Evolutionary conservation across 2,797 vertebrate genomes (phyloP), one percentile per base, ranked within the genome.

Genomic region (Mus minutoides): DNA sequence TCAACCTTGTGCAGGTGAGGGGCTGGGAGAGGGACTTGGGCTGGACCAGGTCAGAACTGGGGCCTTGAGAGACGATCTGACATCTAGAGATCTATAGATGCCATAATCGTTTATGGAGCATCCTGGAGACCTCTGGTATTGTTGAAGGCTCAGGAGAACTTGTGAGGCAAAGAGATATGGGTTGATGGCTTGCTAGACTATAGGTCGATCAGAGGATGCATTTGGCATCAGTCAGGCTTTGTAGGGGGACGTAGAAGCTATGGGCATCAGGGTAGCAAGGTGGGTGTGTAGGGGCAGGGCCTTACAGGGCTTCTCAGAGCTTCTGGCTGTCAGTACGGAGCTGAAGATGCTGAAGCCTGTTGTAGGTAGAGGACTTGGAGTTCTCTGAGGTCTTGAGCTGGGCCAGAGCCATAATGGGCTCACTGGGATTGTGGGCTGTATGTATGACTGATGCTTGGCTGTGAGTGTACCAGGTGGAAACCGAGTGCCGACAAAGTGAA

Each of bases 1-100:
- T 99, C 87, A 99, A 98, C 64, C 97, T 99, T 10, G 90, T 98
- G 88, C 99, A 99, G 99, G 99, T 99, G 87, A 93, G 79, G n/a
- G 34, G 14, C 24, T 71, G 1, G 16, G n/a, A 40, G 4, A 60
- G 17, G 73, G 71, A n/a, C 52, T 52, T 40, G 21, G 9, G 5
- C 21, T 26, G 64, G 80, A 12, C 67, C 11, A 31, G 54, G 16
- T 37, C 31, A 10, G 37, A 37, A n/a, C 78, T 21, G 21, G 3
- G 79, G 46, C 37, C 77, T 93, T 71, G 62, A 64, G 75, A 88
- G 75, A 40, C 85, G 26, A 19, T 77, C 52, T 9, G 8, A 19
- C 17, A 11, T 71, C 17, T 85, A 80, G 69, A 88, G 67, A 22
- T 94, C 62, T 93, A 7, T 22, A 76, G 78, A 58, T 95, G 29